phyloP scores from a whole-genome alignment of 2,797 vertebrate species.

The Poeciliopsis infans region DNA sequence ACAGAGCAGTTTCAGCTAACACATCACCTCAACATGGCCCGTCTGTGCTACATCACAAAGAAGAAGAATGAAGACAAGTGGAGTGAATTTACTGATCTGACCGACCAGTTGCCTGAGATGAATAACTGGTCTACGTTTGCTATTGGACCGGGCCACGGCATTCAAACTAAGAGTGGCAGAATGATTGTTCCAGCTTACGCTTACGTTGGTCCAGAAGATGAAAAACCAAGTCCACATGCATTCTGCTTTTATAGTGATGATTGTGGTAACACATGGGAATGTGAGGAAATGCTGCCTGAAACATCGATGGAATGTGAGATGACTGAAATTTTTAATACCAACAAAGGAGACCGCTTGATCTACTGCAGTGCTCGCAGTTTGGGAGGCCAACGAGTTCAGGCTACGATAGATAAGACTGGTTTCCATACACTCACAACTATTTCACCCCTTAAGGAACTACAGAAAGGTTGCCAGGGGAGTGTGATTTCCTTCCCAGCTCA shows the following conservation, averaged over 20 bases:
- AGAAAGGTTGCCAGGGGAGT: slow-evolving; percentile 14
- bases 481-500: slow-evolving; percentile 1
- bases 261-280: neutral
- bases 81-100: neutral
- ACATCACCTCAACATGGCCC: neutral
- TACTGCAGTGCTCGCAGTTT: slow-evolving; percentile 14
- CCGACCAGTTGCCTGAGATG: neutral
- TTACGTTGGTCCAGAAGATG: neutral
- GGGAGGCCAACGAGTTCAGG: slow-evolving; percentile 9
- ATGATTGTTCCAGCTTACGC: neutral
- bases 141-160: neutral
- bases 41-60: slow-evolving; percentile 17
- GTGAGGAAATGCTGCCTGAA: neutral
- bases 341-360: neutral
- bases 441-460: slow-evolving; percentile 5
- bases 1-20: neutral
- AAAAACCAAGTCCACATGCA: neutral
- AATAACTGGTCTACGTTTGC: neutral
- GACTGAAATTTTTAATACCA: neutral
- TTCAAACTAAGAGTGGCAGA: neutral
- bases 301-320: neutral
- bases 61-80: neutral
- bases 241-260: neutral
- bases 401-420: neutral
- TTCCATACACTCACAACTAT: neutral